Evolutionary conservation across 2,113 vertebrate genomes (phyloP), one percentile per base, ranked within the genome.

Genomic region (Tetrax tetrax): DNA sequence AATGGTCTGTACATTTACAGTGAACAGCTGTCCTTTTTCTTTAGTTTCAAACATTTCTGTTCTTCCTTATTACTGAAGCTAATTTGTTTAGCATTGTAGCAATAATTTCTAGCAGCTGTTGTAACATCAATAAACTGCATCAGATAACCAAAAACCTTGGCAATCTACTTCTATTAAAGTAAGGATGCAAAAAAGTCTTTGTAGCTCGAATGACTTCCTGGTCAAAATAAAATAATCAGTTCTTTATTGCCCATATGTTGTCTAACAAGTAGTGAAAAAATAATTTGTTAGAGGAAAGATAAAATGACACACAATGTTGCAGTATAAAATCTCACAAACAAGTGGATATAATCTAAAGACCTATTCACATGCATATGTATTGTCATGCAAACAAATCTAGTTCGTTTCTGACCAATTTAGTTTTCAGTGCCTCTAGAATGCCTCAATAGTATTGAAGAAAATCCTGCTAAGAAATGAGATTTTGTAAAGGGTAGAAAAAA

Each of bases 31-130:
- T 72, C 50, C 28, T 70, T 88, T 87, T 84, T 83, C 38, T 74
- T 94, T 72, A 79, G 50, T 70, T 92, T 61, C 24, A 76, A 79
- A 87, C 50, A 64, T 74, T 91, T 87, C 37, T 72, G 68, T 72
- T 88, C 65, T 82, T 65, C 47, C 70, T 85, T 66, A 72, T 87
- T 90, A 77, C 33, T 66, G 66, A 78, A 54, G 35, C 29, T 81
- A 56, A 81, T 69, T 95, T 87, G 31, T 84, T 91, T 84, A 95
- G 20, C 69, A 94, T 65, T 95, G 61, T 61, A 90, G n/a, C 31
- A 93, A 82, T 76, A 79, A 95, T 87, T 95, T 91, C 70, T 51
- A 95, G 59, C 74, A 95, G 87, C 70, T 95, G 74, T 66, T 85
- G 70, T 48, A 82, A 66, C 78, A 56, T 66, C 69, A 71, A 51